Evolutionary conservation across 92 coral and sea anemone species (phyloP).

Genomic region (Phymanthus crucifer): DNA sequence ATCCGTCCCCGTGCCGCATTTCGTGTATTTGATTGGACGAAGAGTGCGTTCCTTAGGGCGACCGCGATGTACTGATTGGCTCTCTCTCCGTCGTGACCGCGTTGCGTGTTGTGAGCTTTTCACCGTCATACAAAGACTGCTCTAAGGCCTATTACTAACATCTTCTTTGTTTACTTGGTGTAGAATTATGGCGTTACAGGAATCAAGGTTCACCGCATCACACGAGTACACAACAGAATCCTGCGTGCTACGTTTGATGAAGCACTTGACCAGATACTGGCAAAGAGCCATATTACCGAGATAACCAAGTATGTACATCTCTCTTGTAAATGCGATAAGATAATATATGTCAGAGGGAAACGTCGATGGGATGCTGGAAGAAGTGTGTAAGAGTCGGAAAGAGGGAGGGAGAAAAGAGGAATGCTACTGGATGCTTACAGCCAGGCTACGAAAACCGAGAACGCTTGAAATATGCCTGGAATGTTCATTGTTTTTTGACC

Average conservation of each 20-base stretch:
- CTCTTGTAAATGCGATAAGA: not conserved
- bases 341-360: not conserved
- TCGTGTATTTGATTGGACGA: too few species aligned
- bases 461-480: too few species aligned
- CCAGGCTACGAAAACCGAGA: too few species aligned
- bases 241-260: conserved; percentile 81
- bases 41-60: too few species aligned
- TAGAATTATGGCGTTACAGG: conserved; percentile 83
- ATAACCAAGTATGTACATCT: conserved; percentile 62
- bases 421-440: not conserved
- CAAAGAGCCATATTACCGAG: conserved; percentile 61
- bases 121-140: too few species aligned
- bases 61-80: too few species aligned
- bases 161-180: not conserved
- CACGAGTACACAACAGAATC: conserved; percentile 89
- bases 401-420: not conserved
- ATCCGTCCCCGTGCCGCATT: too few species aligned
- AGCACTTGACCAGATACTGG: conserved; percentile 67
- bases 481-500: too few species aligned
- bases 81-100: too few species aligned
- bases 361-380: not conserved
- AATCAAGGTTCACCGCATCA: conserved; percentile 85
- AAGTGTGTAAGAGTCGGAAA: not conserved
- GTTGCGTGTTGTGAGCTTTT: too few species aligned
- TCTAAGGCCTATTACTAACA: not conserved